These are phyloP conservation scores for Scortum barcoo DNA, from an alignment of 2,113 vertebrate species.

Conservation along the genomic window DNA sequence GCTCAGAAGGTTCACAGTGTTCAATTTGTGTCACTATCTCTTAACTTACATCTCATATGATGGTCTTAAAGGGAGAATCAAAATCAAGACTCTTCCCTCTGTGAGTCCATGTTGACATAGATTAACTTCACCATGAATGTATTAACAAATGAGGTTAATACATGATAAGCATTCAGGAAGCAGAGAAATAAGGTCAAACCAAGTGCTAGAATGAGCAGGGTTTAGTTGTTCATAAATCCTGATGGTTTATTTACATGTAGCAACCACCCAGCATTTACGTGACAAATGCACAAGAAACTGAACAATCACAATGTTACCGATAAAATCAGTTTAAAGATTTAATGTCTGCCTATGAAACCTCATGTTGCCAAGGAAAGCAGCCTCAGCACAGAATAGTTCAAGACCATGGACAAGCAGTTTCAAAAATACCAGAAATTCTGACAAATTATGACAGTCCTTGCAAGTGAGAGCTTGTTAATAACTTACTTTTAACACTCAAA, in stretches of 20 bases:
- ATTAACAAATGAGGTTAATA: conserved; percentile 76
- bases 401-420: not conserved
- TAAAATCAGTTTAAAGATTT: not conserved
- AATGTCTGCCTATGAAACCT: not conserved
- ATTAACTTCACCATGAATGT: conserved; percentile 61
- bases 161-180: conserved; percentile 63
- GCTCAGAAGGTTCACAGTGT: not conserved
- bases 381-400: not conserved
- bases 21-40: not conserved
- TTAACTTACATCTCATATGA: not conserved
- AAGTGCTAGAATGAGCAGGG: conserved; percentile 22
- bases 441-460: not conserved
- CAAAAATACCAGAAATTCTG: not conserved
- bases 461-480: not conserved
- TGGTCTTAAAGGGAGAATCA: conserved; percentile 24
- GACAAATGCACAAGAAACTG: not conserved
- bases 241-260: conserved; percentile 28
- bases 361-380: not conserved
- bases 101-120: conserved; percentile 28
- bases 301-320: not conserved
- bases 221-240: conserved; percentile 2
- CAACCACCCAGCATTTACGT: not conserved
- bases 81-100: conserved; percentile 28
- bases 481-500: not conserved
- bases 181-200: conserved; percentile 63